A percentile compares a stretch with the other conserved stretches of the same genome.
Conservation (phyloP, 2,888 invertebrate genomes). For the Synergus umbraculus region DNA sequence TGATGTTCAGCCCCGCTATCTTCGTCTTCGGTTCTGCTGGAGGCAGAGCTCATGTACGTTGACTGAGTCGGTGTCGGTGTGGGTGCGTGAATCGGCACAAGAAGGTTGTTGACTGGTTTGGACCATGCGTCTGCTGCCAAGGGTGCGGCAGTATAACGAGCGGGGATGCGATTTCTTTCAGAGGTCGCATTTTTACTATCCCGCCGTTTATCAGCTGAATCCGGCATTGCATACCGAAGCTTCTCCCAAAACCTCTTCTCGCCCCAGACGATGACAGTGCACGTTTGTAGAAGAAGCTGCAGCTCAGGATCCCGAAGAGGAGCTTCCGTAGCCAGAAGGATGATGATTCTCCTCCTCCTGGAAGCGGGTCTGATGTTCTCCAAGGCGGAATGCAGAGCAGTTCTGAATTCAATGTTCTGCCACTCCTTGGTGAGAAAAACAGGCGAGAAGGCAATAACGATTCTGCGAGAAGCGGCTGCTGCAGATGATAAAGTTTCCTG, state of each 20-base stretch:
- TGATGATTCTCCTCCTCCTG: conserved; percentile 70
- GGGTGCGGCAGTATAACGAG: conserved; percentile 86
- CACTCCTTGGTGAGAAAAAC: conserved; percentile 91
- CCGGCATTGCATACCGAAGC: conserved; percentile 86
- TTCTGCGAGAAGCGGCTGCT: conserved; percentile 85
- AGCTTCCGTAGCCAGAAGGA: conserved; percentile 82
- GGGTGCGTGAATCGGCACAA: conserved; percentile 77
- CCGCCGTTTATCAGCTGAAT: conserved; percentile 80
- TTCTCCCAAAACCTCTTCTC: conserved; percentile 93
- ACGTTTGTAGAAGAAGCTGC: conserved; percentile 85
- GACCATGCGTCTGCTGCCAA: conserved; percentile 85
- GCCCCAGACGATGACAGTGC: conserved; percentile 85
- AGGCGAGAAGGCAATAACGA: conserved; percentile 89
- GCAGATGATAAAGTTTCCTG: conserved; percentile 81
- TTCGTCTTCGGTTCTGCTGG: conserved; percentile 83
- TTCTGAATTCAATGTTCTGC: conserved; percentile 88
- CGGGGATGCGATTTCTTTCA: conserved; percentile 78
- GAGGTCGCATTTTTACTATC: conserved; percentile 51
- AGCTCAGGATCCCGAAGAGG: conserved; percentile 87
- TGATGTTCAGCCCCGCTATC: conserved; percentile 82
- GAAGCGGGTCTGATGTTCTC: conserved; percentile 79
- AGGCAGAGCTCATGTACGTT: conserved; percentile 80
- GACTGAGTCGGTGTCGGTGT: conserved; percentile 84
- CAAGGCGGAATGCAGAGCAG: conserved; percentile 88
- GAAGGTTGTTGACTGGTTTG: conserved; percentile 79